These are phyloP conservation scores for Chaetura pelagica DNA, from an alignment of 2,113 vertebrate species.

Conservation along the genomic window DNA sequence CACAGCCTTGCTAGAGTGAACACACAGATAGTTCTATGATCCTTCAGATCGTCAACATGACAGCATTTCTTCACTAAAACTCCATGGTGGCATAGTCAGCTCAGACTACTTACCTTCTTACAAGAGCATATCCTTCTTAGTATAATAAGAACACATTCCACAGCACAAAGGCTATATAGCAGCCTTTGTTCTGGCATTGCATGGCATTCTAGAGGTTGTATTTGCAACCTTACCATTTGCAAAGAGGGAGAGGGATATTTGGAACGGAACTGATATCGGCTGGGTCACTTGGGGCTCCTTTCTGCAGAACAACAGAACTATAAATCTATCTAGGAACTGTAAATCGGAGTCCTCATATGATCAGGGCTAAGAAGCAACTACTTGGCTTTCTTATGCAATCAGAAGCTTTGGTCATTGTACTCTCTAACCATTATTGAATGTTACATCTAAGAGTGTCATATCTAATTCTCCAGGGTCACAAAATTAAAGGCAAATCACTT, in stretches of 20 bases:
- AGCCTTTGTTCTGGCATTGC: background rate
- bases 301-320: background rate
- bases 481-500: background rate
- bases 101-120: background rate
- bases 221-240: background rate
- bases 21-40: background rate
- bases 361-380: background rate
- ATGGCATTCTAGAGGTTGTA: background rate
- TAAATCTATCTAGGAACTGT: background rate
- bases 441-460: background rate
- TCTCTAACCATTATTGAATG: background rate
- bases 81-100: rapidly evolving
- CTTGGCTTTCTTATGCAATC: background rate
- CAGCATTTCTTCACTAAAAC: background rate
- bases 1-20: background rate
- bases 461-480: background rate
- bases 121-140: background rate
- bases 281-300: background rate
- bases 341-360: background rate
- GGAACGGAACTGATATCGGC: background rate
- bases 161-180: rapidly evolving
- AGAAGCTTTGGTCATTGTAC: background rate
- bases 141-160: rapidly evolving
- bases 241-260: background rate
- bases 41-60: background rate